Evolutionary conservation across 2,888 invertebrate species (phyloP), one percentile per base, ranked within the genome.

Genomic region (Ametastegia equiseti): DNA sequence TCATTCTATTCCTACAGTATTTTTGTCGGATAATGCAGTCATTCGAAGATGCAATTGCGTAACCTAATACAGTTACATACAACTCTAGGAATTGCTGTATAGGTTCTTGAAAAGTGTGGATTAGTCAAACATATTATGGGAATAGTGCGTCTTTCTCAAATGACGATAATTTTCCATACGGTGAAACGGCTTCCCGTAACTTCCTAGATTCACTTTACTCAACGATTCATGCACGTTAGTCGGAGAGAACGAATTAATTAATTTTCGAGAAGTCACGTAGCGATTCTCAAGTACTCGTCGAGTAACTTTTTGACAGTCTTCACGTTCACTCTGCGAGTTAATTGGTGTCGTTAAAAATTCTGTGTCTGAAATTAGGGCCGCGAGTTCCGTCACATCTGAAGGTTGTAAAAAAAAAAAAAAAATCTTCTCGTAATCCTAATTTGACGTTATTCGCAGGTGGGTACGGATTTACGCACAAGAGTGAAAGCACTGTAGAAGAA

Each of bases 341-440:
- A 63, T 78, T 45, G 30, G 30, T 36, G 23, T 77, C 57, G 36
- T 57, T 39, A 13, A 50, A 73, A 23, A 69, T 69, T 73, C n/a
- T 73, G 30, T 50, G 50, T 47, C 19, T 13, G 9, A 69, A 69
- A 45, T 39, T 9, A 42, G 19, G 42, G 4, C 42, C 23, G n/a
- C n/a, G 11, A 23, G 5, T 63, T 63, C 19, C 11, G 4, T 42
- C 42, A 36, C 33, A n/a, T 7, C 36, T 33, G 7, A n/a, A 19
- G n/a, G 65, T 1, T 33, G 19, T 30, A 15, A 4, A n/a, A 5
- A 42, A 5, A 4, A n/a, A 5, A 42, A 5, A 42, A 42, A 23
- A 42, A 13, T 11, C 2, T 42, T 67, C 67, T 9, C 6, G 42
- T 69, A 23, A 33, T n/a, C 3, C 33, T 15, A 67, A 67, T n/a